These are phyloP conservation scores for Athene cunicularia DNA, from an alignment of 2,113 vertebrate genomes.

Conservation along the genomic window DNA sequence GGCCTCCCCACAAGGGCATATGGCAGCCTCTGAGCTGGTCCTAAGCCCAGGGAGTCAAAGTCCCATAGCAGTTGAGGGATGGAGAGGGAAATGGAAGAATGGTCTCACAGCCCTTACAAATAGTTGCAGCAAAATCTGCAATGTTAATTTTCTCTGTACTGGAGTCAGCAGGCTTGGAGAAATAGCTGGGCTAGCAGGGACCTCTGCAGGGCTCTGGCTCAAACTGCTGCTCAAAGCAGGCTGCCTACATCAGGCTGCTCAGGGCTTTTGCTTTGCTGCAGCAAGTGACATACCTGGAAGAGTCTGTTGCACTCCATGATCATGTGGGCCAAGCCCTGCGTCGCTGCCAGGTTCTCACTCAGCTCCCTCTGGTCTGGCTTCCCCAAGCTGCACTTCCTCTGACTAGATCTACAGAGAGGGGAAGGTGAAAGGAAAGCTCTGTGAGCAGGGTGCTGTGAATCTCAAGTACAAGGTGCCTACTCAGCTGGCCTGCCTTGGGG, in stretches of 20 bases:
- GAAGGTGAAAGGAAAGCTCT: neutral
- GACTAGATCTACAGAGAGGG: conserved; percentile 65
- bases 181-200: neutral
- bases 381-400: conserved; percentile 85
- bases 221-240: no score
- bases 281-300: conserved; percentile 77
- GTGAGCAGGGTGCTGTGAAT: neutral
- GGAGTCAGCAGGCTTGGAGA: neutral
- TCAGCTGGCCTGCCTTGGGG: accelerated
- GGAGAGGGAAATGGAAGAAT: neutral
- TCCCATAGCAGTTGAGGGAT: neutral
- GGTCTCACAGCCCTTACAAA: neutral
- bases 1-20: neutral
- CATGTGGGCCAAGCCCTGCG: conserved; percentile 86
- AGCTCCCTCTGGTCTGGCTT: conserved; percentile 87
- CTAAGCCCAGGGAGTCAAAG: neutral
- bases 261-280: neutral
- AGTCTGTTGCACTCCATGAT: conserved; percentile 81
- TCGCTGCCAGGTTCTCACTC: conserved; percentile 87
- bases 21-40: neutral
- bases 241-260: neutral
- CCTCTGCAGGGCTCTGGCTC: neutral
- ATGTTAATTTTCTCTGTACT: neutral
- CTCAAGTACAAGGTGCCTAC: accelerated
- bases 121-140: neutral